Conservation (phyloP, 2,797 vertebrate species). For the Prionace glauca region DNA sequence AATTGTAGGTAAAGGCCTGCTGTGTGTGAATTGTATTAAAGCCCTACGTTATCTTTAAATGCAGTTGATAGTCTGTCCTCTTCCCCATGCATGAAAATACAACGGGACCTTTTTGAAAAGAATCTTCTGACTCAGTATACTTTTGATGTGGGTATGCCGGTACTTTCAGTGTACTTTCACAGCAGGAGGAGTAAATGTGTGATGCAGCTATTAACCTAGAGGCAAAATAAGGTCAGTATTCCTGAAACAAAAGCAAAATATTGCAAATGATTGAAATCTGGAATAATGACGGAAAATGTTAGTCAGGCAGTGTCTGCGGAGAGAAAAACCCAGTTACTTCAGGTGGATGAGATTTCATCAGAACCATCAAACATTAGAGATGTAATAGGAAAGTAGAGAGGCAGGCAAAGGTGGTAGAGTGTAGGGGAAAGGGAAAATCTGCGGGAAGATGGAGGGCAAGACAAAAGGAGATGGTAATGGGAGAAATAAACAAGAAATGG, state of each 20-base stretch:
- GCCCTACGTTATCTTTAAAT: background rate
- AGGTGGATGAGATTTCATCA: background rate
- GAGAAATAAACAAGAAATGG: background rate
- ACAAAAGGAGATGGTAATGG: background rate
- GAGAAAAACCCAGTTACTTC: background rate
- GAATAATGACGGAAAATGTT: background rate
- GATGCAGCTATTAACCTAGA: background rate
- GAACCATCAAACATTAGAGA: background rate
- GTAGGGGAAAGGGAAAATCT: background rate
- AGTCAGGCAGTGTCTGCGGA: background rate
- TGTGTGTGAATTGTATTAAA: background rate
- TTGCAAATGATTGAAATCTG: background rate
- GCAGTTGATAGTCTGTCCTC: background rate
- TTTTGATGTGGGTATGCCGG: too few relatives aligned
- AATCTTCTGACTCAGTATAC: background rate
- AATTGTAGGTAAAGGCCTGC: background rate
- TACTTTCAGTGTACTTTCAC: background rate
- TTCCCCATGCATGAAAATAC: background rate
- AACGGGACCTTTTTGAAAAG: background rate
- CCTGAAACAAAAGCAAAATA: background rate
- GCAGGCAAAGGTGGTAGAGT: background rate
- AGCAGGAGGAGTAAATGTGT: background rate
- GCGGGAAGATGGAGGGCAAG: background rate
- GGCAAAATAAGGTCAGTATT: background rate
- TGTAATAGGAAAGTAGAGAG: background rate